Evolutionary conservation across 2,113 vertebrate genomes (phyloP), one percentile per base, ranked within the genome.

Genomic region (Lycaon pictus): DNA sequence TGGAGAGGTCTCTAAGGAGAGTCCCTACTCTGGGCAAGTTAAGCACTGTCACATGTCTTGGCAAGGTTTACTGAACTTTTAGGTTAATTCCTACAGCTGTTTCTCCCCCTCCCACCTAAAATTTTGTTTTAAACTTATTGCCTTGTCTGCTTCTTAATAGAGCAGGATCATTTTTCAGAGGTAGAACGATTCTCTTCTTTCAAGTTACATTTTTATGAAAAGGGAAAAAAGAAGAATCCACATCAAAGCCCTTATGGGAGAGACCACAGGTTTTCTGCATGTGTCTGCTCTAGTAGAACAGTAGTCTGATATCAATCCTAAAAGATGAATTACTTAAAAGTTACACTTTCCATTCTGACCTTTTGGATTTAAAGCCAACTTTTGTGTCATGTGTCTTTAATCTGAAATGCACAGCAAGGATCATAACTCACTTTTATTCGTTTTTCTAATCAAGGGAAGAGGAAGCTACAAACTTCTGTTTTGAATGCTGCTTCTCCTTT

Each of bases 31-130:
- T 55, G 93, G 67, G 90, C 80, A 58, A 94, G 90, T 86, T 98
- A 98, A 97, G 95, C 97, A 82, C 95, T 97, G 97, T 97, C 97
- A 97, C 97, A 95, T 97, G 97, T 97, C 92, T 97, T 97, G 97
- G 97, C 98, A 97, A 81, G 74, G 71, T 96, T 93, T 90, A 76
- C 84, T 97, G 95, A 97, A 97, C 94, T 97, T 97, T 97, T 91
- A 96, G 97, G 97, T 96, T 97, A 96, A 97, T 84, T 93, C 84
- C 97, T 97, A 97, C 96, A 97, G 97, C 97, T 97, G 94, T 95
- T 91, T 92, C 93, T 90, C 56, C 81, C 97, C 95, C 80, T 93
- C 97, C 92, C 84, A 96, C 90, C 84, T 86, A 97, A 93, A 96
- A 96, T 97, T 98, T 94, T 72, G 80, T 96, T 96, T 96, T 94